Base-by-base conservation (phyloP, 92 coral and sea anemone species). In the Bergia sp. region DNA sequence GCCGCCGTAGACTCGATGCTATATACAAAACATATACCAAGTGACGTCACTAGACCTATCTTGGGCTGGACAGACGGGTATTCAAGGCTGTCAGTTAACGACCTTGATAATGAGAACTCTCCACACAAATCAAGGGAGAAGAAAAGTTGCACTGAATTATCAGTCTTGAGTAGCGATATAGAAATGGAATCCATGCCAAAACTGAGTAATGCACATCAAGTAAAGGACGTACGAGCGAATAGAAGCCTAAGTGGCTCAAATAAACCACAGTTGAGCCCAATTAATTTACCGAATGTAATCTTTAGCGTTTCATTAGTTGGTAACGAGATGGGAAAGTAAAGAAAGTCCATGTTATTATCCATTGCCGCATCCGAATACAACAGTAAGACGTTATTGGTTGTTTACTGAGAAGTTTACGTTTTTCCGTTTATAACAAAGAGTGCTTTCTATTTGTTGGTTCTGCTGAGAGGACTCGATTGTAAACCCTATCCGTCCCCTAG, bases 111-210 rank as follows among this genome's bases (percentile, higher is more conserved):
- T 57, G 8, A 5, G 3, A 40, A 39, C 39, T 12, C 41, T 45
- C 40, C 58, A n/a, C 16, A 79, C 40, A 81, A 38, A 49, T 0
- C 36, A 37, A n/a, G 37, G 66, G 7, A 36, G n/a, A 58, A 40
- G 36, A 21, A 18, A 44, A 81, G 38, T 9, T 18, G 49, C 47
- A 4, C 47, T 38, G 55, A 39, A 16, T 18, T 81, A 38, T 57
- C 73, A 37, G n/a, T 16, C 37, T 57, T 37, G 23, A 40, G 74
- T 65, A 40, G 47, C 37, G 49, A 61, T 18, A 55, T 15, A 36
- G 74, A 57, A 61, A 81, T 81, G 18, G 74, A 81, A n/a, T 12
- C 85, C 43, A 81, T 81, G 74, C 85, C 85, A 57, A 81, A 58
- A 55, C 72, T 81, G 20, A 61, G 18, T 40, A 40, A 38, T 18